These are phyloP conservation scores for Drosophila niveifrons DNA, from an alignment of 2,888 invertebrate genomes.

Conservation along the genomic window DNA sequence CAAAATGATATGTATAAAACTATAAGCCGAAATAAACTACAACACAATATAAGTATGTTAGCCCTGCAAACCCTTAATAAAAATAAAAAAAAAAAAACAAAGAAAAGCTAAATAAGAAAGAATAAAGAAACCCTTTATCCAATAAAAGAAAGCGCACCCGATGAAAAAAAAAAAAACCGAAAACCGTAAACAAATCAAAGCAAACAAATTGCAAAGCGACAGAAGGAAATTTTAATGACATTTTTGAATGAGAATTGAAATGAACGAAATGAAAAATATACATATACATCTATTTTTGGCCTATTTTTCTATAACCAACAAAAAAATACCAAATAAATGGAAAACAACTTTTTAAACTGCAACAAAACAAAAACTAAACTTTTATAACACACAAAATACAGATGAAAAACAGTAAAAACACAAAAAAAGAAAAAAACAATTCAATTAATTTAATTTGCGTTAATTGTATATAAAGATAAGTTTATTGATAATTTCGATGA, in stretches of 20 bases:
- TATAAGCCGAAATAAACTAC: slow-evolving; percentile 32
- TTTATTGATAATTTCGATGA: slow-evolving; percentile 26
- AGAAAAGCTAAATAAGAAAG: not conserved
- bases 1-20: slow-evolving; percentile 39
- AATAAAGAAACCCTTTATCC: slow-evolving; percentile 19
- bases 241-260: slow-evolving; percentile 63
- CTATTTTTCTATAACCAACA: slow-evolving; percentile 79
- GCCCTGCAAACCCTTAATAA: slow-evolving; percentile 54
- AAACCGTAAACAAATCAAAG: slow-evolving; percentile 52
- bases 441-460: slow-evolving; percentile 40
- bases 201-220: slow-evolving; percentile 56
- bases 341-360: slow-evolving; percentile 64
- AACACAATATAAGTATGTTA: slow-evolving; percentile 49
- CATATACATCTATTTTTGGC: slow-evolving; percentile 82
- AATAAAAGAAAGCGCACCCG: slow-evolving; percentile 34
- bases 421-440: slow-evolving; percentile 2
- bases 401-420: slow-evolving; percentile 8
- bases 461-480: slow-evolving; percentile 58
- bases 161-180: slow-evolving; percentile 16
- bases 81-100: slow-evolving; percentile 17
- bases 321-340: slow-evolving; percentile 46
- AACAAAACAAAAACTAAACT: slow-evolving; percentile 27
- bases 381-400: slow-evolving; percentile 55
- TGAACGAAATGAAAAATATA: slow-evolving; percentile 52
- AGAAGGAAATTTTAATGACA: slow-evolving; percentile 66